Base-by-base conservation (phyloP, 1,140 invertebrate genomes). In the Bombus waltoni region DNA sequence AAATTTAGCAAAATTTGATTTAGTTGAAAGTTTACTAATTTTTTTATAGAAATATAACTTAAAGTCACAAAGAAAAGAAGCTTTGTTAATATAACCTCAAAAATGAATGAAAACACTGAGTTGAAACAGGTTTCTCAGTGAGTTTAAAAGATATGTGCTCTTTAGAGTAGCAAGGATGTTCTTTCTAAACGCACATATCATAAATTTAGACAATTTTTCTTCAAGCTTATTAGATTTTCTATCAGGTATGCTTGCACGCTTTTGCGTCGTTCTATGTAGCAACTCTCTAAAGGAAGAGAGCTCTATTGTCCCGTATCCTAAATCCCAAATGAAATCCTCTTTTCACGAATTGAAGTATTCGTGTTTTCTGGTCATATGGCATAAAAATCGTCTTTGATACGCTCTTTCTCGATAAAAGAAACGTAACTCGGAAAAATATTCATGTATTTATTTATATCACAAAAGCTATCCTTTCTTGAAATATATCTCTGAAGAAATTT, bases 141-240 rank as follows among this genome's bases (percentile, higher is more conserved):
- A 71, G 3, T 28, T 25, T 40, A 59, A n/a, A 59, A 10, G 13
- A 28, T 44, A 53, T 53, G 5, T 53, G 2, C 9, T 22, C 11
- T 66, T 35, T 5, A 68, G 9, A 42, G 9, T 9, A 59, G 35
- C 9, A 44, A 57, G n/a, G n/a, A 57, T 62, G 8, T 62, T 44
- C n/a, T 62, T 73, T 10, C 13, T n/a, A 40, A 81, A 57, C 44
- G 47, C 32, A 62, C 2, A 11, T 35, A 44, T 35, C 13, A 38
- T 0, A 44, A 25, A 44, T 25, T 32, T n/a, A 5, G 22, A 25
- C 40, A 82, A 74, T 82, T 65, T 65, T 32, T 35, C 40, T 47
- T 22, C 22, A 9, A 42, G 70, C 22, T 65, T 74, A 40, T 74
- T 65, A 74, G 32, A 74, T 82, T 44, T 65, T 74, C 57, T 11